Evolutionary conservation across 2,113 vertebrate genomes (phyloP).

Genomic region (Athene noctua): DNA sequence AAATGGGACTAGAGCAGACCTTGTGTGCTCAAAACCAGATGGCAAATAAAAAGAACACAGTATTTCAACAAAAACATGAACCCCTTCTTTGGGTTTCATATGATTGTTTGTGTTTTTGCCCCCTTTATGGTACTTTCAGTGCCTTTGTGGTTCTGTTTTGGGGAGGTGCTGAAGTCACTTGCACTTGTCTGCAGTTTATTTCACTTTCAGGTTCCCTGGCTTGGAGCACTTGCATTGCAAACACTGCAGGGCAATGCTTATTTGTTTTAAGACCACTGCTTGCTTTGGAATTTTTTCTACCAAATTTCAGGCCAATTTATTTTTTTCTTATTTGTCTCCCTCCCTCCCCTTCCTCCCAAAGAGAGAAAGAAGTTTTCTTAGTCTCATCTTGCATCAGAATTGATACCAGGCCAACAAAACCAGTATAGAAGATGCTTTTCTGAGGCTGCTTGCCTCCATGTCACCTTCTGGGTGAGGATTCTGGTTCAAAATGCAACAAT

Average conservation of each 20-base stretch:
- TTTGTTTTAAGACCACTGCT: constrained; percentile 2
- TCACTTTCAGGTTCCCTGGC: background rate
- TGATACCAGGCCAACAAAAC: background rate
- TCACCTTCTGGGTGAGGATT: background rate
- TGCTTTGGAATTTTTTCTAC: constrained; percentile 30
- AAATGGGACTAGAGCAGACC: background rate
- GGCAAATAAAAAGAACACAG: background rate
- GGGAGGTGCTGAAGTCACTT: background rate
- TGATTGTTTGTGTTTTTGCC: background rate
- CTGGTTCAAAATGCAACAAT: background rate
- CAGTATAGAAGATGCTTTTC: background rate
- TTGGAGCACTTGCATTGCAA: background rate
- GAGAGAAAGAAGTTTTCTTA: background rate
- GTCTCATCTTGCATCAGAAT: constrained; percentile 26
- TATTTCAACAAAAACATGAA: background rate
- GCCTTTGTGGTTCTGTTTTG: background rate
- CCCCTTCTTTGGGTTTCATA: background rate
- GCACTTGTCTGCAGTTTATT: background rate
- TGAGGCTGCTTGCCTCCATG: background rate
- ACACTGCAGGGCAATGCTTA: background rate
- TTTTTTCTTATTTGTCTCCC: background rate
- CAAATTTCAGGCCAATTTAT: background rate
- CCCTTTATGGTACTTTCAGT: background rate
- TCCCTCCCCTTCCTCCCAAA: background rate
- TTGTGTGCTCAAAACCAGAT: background rate